A percentile compares a stretch with the other conserved stretches of the same genome.
Conservation (phyloP, 2,888 invertebrate species). For the Lepidocyrtoides sp. region DNA sequence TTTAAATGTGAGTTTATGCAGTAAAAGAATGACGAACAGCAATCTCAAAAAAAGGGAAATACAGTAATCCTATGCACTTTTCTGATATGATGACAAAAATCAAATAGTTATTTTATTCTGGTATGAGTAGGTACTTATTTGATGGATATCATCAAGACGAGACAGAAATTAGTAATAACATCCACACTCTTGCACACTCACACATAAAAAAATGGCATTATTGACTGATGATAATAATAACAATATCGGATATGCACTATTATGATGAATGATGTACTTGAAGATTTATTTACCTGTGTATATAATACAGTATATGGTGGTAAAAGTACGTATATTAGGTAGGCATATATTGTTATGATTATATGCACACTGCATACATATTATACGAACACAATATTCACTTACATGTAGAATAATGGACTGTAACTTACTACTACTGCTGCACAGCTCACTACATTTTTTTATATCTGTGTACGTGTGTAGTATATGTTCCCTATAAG, state of each 20-base stretch:
- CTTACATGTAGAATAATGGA: background rate
- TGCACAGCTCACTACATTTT: slow-evolving; percentile 2
- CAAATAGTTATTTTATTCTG: background rate
- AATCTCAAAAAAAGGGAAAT: background rate
- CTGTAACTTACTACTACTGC: background rate
- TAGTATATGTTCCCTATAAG: slow-evolving; percentile 31
- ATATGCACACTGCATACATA: background rate
- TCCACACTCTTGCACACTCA: slow-evolving; percentile 43
- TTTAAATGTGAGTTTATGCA: background rate
- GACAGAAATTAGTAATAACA: slow-evolving; percentile 32
- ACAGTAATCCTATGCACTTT: slow-evolving; percentile 16
- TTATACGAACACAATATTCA: too few relatives aligned
- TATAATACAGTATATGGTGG: background rate
- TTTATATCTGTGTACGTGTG: slow-evolving; percentile 54
- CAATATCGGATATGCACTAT: slow-evolving; percentile 71
- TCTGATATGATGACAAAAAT: background rate
- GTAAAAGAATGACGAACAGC: background rate
- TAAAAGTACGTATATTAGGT: slow-evolving; percentile 11
- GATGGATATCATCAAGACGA: slow-evolving; percentile 29
- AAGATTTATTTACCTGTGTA: slow-evolving; percentile 68
- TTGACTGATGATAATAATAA: slow-evolving; percentile 68
- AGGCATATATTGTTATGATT: slow-evolving; percentile 38
- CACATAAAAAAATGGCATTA: slow-evolving; percentile 50
- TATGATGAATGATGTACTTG: slow-evolving; percentile 68
- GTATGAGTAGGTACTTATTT: slow-evolving; percentile 14